Percentiles rank a stretch among this genome's conserved stretches.
These are phyloP conservation scores for Lanius ludovicianus DNA, from an alignment of 2,113 vertebrate genomes.

Conservation along the genomic window DNA sequence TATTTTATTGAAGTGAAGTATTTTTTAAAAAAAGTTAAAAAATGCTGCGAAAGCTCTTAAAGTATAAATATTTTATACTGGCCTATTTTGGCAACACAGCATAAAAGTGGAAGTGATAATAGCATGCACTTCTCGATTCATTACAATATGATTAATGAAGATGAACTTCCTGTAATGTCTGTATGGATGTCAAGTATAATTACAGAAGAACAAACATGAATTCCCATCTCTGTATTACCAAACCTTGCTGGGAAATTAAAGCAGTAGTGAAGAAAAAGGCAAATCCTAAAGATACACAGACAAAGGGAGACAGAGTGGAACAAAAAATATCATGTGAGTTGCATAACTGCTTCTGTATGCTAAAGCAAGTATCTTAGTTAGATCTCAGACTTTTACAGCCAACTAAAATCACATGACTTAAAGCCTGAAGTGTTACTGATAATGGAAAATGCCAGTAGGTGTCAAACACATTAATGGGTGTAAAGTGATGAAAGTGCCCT, in stretches of 20 bases:
- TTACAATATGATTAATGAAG: constrained; percentile 33
- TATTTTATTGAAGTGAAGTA: neutral
- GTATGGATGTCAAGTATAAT: constrained; percentile 19
- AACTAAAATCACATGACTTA: neutral
- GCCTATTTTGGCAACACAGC: constrained; percentile 32
- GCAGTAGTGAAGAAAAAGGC: neutral
- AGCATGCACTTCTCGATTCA: neutral
- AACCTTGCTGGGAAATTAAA: constrained; percentile 15
- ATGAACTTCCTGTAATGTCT: neutral
- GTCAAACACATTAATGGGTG: neutral
- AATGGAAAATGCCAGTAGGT: neutral
- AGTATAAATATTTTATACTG: constrained; percentile 46
- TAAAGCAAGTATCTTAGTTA: neutral
- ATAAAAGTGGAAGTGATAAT: constrained; percentile 28
- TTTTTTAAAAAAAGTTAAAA: accelerated
- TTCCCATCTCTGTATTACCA: constrained; percentile 10
- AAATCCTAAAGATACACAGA: neutral
- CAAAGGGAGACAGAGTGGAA: neutral
- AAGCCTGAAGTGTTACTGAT: neutral
- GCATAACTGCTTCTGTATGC: neutral
- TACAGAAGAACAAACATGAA: constrained; percentile 13
- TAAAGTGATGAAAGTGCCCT: neutral
- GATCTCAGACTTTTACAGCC: neutral
- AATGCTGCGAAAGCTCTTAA: neutral
- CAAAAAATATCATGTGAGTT: neutral